Conservation (phyloP, 1,140 invertebrate genomes). For the Dendroctonus valens region DNA sequence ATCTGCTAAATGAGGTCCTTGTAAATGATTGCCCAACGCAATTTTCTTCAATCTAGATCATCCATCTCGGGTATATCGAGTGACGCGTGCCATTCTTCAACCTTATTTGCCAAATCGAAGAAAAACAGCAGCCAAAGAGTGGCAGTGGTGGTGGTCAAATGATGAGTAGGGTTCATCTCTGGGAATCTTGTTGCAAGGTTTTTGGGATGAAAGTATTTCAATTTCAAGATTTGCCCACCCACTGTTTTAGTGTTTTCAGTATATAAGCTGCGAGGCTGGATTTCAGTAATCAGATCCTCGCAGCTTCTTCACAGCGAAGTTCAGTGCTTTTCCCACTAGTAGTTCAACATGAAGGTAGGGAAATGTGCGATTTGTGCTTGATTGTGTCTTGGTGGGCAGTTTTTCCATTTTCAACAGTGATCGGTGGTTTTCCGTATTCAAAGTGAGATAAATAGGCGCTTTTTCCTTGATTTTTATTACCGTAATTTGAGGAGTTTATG, state of each 20-base stretch:
- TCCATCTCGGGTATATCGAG: not conserved
- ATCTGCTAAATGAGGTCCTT: not conserved
- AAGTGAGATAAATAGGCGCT: too few relatives aligned
- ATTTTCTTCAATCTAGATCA: constrained; percentile 22
- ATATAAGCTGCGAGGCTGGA: constrained; percentile 44
- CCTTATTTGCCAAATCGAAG: constrained; percentile 11
- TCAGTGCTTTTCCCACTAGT: constrained; percentile 1
- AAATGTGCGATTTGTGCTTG: not conserved
- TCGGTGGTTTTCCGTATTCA: too few relatives aligned
- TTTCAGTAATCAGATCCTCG: constrained; percentile 45
- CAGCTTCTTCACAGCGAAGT: constrained; percentile 24
- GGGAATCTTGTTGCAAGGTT: constrained; percentile 37
- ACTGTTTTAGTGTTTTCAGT: constrained; percentile 43
- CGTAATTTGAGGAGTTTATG: too few relatives aligned
- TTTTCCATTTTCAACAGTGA: not conserved
- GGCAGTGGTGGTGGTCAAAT: constrained; percentile 7
- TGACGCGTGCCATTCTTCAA: constrained; percentile 8
- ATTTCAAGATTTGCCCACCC: constrained; percentile 45
- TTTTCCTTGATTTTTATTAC: too few relatives aligned
- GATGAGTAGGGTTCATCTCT: constrained; percentile 24
- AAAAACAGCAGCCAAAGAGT: constrained; percentile 4
- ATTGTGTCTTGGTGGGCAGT: not conserved
- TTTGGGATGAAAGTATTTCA: constrained; percentile 49
- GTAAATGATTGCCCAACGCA: not conserved
- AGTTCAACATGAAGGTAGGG: constrained; percentile 44